Percentiles rank a stretch among this genome's conserved stretches.
phyloP scores from a whole-genome alignment of 2,888 invertebrate genomes.

The Agonopterix arenella region DNA sequence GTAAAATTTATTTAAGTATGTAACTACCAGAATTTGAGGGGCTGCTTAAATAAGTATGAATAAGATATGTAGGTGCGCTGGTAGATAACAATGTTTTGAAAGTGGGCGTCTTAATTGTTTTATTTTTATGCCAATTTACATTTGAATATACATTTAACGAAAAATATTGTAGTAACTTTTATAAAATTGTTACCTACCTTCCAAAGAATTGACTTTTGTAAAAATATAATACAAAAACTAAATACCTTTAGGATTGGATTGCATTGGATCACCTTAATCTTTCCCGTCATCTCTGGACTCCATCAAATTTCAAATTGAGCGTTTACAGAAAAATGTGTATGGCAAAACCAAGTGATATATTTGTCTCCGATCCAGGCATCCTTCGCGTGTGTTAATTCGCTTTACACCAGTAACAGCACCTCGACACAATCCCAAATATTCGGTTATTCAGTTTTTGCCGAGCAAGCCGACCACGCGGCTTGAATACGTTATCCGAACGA shows the following conservation, averaged over 20 bases:
- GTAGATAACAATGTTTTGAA: too few relatives aligned
- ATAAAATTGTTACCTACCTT: too few relatives aligned
- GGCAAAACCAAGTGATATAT: slow-evolving; percentile 35
- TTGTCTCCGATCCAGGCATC: slow-evolving; percentile 19
- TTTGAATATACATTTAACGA: too few relatives aligned
- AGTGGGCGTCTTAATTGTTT: too few relatives aligned
- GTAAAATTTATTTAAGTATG: slow-evolving; percentile 20
- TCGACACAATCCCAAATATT: slow-evolving; percentile 58
- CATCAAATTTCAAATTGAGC: slow-evolving; percentile 6
- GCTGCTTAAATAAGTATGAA: too few relatives aligned
- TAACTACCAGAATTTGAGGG: not conserved
- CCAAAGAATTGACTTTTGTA: too few relatives aligned
- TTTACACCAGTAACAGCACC: slow-evolving; percentile 55
- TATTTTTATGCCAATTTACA: too few relatives aligned
- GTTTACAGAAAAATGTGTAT: slow-evolving; percentile 9
- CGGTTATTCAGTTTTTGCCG: slow-evolving; percentile 55
- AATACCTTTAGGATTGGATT: not conserved
- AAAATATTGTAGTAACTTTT: too few relatives aligned
- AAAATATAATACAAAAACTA: too few relatives aligned
- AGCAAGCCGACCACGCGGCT: slow-evolving; percentile 35
- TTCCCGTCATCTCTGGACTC: not conserved
- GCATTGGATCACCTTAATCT: not conserved
- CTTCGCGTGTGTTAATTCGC: slow-evolving; percentile 45
- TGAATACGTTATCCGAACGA: slow-evolving; percentile 51
- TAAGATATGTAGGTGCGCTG: too few relatives aligned